Evolutionary conservation across 2,797 vertebrate species (phyloP).

Genomic region (Adelosebastes latens): DNA sequence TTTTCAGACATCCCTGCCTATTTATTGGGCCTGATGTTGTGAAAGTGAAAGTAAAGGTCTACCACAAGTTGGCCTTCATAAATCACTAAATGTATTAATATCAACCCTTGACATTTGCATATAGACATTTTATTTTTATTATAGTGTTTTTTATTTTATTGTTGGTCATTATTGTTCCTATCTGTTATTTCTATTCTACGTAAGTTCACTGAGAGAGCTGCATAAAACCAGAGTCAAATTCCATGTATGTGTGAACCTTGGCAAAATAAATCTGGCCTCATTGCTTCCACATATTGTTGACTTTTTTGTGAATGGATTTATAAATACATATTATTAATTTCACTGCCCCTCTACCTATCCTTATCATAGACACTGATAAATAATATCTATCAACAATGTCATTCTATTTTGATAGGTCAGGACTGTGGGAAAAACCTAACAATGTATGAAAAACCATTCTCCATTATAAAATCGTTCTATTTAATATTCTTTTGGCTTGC

Average conservation of each 20-base stretch:
- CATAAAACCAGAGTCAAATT: conserved; percentile 3
- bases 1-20: neutral
- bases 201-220: too few relatives aligned
- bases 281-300: neutral
- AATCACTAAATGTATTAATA: neutral
- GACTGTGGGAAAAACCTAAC: neutral
- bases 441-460: neutral
- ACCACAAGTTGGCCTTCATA: neutral
- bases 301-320: neutral
- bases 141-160: too few relatives aligned
- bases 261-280: neutral
- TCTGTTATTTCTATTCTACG: too few relatives aligned
- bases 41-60: conserved; percentile 51
- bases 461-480: neutral
- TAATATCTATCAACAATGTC: neutral
- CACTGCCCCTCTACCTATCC: neutral
- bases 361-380: neutral
- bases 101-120: too few relatives aligned
- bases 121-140: too few relatives aligned
- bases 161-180: too few relatives aligned
- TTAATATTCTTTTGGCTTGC: neutral
- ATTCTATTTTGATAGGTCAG: neutral
- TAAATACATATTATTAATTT: neutral
- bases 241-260: neutral
- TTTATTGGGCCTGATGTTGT: neutral